A percentile compares a stretch with the other conserved stretches of the same genome.
These are phyloP conservation scores for Gobionotothen gibberifrons DNA, from an alignment of 2,797 vertebrate genomes.

Conservation along the genomic window DNA sequence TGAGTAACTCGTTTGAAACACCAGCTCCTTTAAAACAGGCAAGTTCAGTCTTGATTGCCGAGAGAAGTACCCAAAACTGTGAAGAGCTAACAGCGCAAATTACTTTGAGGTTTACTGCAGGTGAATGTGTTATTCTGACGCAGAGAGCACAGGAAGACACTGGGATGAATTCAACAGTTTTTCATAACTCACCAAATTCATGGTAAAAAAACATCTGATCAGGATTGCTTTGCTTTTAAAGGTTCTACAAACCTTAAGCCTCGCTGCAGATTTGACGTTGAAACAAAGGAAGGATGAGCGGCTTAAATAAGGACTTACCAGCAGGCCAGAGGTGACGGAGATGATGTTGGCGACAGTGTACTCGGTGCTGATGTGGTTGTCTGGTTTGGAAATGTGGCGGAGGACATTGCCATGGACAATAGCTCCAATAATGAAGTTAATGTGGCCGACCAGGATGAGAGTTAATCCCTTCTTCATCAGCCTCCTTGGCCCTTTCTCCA, in stretches of 20 bases:
- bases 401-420: conserved; percentile 93
- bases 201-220: neutral
- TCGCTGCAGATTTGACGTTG: neutral
- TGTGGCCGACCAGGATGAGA: conserved; percentile 91
- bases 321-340: conserved; percentile 90
- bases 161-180: neutral
- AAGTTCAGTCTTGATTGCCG: conserved; percentile 63
- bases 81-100: neutral
- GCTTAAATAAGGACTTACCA: conserved; percentile 82
- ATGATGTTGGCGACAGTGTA: conserved; percentile 91
- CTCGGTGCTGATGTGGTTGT: conserved; percentile 81
- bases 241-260: neutral
- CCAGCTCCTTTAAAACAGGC: conserved; percentile 42
- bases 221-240: neutral
- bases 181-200: neutral
- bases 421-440: conserved; percentile 91
- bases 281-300: neutral
- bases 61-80: conserved; percentile 44
- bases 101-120: neutral
- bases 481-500: conserved; percentile 83
- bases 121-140: neutral
- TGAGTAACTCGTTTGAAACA: conserved; percentile 50
- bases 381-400: conserved; percentile 91
- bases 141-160: conserved; percentile 6
- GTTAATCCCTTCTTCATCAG: conserved; percentile 90